Evolutionary conservation across 2,113 vertebrate species (phyloP).

Genomic region (Ochotona princeps): DNA sequence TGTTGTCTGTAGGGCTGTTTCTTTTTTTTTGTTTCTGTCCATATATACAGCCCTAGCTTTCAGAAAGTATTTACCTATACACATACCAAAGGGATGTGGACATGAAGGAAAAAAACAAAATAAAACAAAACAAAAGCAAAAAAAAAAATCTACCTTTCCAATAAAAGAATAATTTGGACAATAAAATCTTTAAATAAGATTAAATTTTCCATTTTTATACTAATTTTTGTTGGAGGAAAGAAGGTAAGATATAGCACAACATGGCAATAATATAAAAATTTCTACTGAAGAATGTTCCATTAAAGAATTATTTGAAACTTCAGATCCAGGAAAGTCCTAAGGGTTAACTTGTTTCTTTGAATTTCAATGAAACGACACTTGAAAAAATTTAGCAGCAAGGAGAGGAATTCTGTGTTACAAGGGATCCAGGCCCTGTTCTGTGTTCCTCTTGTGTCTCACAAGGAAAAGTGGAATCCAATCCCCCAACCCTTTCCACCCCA

Average conservation of each 20-base stretch:
- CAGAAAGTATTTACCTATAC: not conserved
- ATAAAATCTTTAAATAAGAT: not conserved
- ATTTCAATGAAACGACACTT: not conserved
- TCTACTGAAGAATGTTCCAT: not conserved
- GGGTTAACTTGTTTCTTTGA: not conserved
- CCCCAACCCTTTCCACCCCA: no score
- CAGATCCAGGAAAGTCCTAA: not conserved
- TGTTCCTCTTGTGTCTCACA: not conserved
- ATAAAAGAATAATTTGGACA: not conserved
- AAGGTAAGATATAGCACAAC: not conserved
- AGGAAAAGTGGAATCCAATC: not conserved
- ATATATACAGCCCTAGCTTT: not conserved
- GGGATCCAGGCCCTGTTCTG: not conserved
- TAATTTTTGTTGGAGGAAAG: not conserved
- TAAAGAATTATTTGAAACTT: not conserved
- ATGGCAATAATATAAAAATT: not conserved
- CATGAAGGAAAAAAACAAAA: not conserved
- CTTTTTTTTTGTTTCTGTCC: constrained; percentile 10
- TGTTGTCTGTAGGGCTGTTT: not conserved
- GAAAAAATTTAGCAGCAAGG: not conserved
- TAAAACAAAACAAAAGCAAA: not conserved
- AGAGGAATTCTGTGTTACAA: not conserved
- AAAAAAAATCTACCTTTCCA: no score
- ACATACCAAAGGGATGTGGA: not conserved
- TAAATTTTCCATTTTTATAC: not conserved